These are phyloP conservation scores for Leptoclinus maculatus DNA, from an alignment of 2,797 vertebrate species.

Conservation along the genomic window DNA sequence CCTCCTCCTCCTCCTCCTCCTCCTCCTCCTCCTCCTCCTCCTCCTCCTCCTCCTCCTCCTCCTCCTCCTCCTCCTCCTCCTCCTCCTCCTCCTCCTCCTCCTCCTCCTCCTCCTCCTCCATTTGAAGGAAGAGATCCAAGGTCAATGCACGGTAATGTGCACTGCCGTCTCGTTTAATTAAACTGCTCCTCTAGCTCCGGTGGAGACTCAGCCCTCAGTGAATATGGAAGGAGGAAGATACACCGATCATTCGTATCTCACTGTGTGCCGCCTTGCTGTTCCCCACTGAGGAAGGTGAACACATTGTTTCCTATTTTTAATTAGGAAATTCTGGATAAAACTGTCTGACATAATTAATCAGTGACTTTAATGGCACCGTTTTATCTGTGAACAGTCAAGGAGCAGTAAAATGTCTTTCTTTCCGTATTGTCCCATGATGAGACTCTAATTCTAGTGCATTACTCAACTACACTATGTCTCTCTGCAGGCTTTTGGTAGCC, in stretches of 20 bases:
- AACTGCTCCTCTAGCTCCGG: constrained; percentile 37
- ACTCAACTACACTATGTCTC: constrained; percentile 28
- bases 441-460: constrained; percentile 20
- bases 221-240: constrained; percentile 36
- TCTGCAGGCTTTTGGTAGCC: constrained; percentile 29
- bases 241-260: constrained; percentile 39
- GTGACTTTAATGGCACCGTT: constrained; percentile 31
- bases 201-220: constrained; percentile 19
- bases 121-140: constrained; percentile 62
- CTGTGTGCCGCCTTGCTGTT: constrained; percentile 4
- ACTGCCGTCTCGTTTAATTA: constrained; percentile 67
- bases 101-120: constrained; percentile 42
- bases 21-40: not conserved
- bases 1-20: constrained; percentile 2
- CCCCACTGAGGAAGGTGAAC: constrained; percentile 37
- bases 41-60: constrained; percentile 1
- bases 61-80: not conserved
- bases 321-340: constrained; percentile 58
- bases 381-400: constrained; percentile 31
- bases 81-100: not conserved
- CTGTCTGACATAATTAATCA: constrained; percentile 47
- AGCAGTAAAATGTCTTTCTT: constrained; percentile 38
- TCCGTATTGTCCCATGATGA: constrained; percentile 9
- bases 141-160: constrained; percentile 49
- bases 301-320: constrained; percentile 59